These are phyloP conservation scores for Periophthalmodon schlosseri DNA, from an alignment of 2,113 vertebrate species.

Conservation along the genomic window DNA sequence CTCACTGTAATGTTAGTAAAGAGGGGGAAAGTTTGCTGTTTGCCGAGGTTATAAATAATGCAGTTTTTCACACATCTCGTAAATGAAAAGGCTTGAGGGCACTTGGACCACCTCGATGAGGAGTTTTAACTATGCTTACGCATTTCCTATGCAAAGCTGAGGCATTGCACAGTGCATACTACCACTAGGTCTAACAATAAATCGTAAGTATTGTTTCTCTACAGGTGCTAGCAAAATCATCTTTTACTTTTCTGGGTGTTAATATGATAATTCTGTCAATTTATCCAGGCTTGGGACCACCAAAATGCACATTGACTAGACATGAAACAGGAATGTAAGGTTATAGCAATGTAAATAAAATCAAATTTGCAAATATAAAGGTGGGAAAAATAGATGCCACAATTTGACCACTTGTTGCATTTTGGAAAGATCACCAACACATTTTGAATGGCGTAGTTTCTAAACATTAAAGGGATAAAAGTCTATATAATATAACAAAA, in stretches of 20 bases:
- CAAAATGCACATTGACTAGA: no score
- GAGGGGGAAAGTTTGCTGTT: neutral
- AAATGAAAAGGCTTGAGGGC: constrained; percentile 62
- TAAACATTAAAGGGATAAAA: neutral
- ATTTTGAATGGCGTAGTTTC: neutral
- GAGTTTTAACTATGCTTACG: constrained; percentile 69
- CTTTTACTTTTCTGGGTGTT: neutral
- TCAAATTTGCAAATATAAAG: no score
- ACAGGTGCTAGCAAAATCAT: neutral
- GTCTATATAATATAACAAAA: no score
- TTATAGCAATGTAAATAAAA: no score
- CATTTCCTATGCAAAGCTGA: constrained; percentile 41
- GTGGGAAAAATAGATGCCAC: neutral
- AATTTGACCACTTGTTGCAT: neutral
- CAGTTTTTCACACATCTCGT: constrained; percentile 17
- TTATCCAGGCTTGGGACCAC: no score
- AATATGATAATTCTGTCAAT: no score
- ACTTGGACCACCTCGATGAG: constrained; percentile 51
- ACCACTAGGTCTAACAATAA: constrained; percentile 20
- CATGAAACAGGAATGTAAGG: neutral
- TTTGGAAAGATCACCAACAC: neutral
- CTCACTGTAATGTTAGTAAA: constrained; percentile 10
- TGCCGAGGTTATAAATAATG: constrained; percentile 39
- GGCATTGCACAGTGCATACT: constrained; percentile 34
- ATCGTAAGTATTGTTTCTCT: neutral